Evolutionary conservation across 2,113 vertebrate species (phyloP), one percentile per base, ranked within the genome.

Genomic region (Seriola quinqueradiata): DNA sequence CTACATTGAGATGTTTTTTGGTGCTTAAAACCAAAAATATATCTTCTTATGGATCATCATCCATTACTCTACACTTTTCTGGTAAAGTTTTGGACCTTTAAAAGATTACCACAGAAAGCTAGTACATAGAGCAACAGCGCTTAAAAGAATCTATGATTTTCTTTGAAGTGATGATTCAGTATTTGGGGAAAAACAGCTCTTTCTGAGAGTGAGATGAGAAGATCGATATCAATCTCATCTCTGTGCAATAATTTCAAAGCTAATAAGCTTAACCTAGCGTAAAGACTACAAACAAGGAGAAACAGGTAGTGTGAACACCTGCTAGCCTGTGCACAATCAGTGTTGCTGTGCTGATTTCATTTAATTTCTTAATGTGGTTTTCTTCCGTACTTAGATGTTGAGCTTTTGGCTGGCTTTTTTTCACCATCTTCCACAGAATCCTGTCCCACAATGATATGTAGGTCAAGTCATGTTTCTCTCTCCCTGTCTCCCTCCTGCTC

Each of bases 341-440:
- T 57, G 3, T 32, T 58, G n/a, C 40, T 16, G 19, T 54, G 8
- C 5, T 52, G 25, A 16, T 32, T 34, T 65, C 48, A 58, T 10
- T 42, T 2, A 44, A 6, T 1, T 3, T 12, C 13, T 50, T 42
- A 16, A 42, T 32, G 48, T 71, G 21, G 4, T 44, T 66, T 54
- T 42, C 11, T 28, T 1, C 5, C 11, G 50, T 38, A 19, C 57
- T 76, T 44, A 38, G 28, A 3, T 63, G 34, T n/a, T 66, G 5
- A 59, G 61, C 21, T 28, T 28, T 28, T 28, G 28, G 28, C 16
- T 44, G 3, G 38, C 3, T 52, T 73, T 28, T 46, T 21, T 32
- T 73, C 10, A 6, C 72, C 79, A 69, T 69, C 54, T 82, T 68
- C 19, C 34, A 63, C n/a, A 11, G 34, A 85, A 44, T 87, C 70